Base-by-base conservation (phyloP, 2,797 vertebrate genomes). In the Triplophysa yarkandensis region DNA sequence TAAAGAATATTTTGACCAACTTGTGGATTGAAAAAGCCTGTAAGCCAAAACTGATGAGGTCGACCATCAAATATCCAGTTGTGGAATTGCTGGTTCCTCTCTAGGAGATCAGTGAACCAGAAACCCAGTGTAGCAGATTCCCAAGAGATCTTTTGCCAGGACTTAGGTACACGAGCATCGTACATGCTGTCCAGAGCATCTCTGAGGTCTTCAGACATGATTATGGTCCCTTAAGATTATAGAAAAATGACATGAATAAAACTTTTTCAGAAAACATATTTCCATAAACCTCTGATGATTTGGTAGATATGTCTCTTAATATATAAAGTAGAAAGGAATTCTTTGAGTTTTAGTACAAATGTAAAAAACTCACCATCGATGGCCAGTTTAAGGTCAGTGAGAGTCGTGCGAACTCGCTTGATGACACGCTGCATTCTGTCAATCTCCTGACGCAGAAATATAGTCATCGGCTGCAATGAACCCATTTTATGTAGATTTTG, bases 11-110 rank as follows among this genome's bases (percentile, higher is more conserved):
- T 28, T 65, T 28, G 17, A 6, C 80, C 52, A 58, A 95, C 93
- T 91, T 95, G 94, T 4, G 93, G 93, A 85, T 95, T 95, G 83
- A 95, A 95, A 87, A 95, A 95, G 61, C 93, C 93, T 0, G 93
- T 92, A 82, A 95, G 88, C 94, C 94, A 95, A 88, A 95, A 95
- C 68, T 91, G 91, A 83, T 90, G 83, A 0, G 93, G 94, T 6
- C 89, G 83, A 0, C 93, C 92, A 25, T 75, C n/a, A 80, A 89
- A 74, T 50, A 93, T 87, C 93, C 93, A 95, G 57, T 16, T 76
- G 76, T 90, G 80, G 67, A 95, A 93, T 84, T 95, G 94, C 66
- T 90, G 91, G 86, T 94, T 95, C 85, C 94, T 86, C 79, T 95
- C 94, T 80, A 95, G 88, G 32, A 95, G 88, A 76, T 95, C 94